Evolutionary conservation across 2,113 vertebrate genomes (phyloP).

Genomic region (Chlorodrepanis virens): DNA sequence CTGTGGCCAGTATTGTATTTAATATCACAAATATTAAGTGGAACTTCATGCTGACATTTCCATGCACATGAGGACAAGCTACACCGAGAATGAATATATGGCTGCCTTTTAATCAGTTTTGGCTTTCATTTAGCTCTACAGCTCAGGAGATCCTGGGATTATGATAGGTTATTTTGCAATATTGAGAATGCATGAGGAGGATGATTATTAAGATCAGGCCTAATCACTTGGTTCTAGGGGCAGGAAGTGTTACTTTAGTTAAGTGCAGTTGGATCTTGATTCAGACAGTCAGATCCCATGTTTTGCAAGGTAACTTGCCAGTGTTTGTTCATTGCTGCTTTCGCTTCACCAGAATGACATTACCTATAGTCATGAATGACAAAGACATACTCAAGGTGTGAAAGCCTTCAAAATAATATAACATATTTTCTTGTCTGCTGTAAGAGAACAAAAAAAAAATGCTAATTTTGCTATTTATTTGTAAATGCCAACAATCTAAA

Average conservation of each 20-base stretch:
- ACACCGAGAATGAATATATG: not conserved
- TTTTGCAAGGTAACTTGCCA: not conserved
- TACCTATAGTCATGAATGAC: not conserved
- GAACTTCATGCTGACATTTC: not conserved
- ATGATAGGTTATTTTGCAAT: not conserved
- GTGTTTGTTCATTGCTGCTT: not conserved
- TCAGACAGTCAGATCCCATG: not conserved
- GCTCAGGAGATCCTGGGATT: not conserved
- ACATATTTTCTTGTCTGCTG: not conserved
- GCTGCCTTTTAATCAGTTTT: not conserved
- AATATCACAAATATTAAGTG: not conserved
- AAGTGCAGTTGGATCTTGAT: not conserved
- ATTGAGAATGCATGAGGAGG: not conserved
- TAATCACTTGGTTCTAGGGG: not conserved
- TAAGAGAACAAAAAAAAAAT: not conserved
- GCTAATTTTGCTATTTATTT: not conserved
- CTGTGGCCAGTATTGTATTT: not conserved
- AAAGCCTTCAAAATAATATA: not conserved
- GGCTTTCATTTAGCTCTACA: not conserved
- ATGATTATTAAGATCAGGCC: not conserved
- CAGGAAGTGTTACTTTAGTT: not conserved
- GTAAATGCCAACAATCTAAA: not conserved
- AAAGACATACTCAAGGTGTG: not conserved
- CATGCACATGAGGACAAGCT: not conserved
- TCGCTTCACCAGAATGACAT: not conserved